Base-by-base conservation (phyloP, 2,113 vertebrate species). In the Pagrus major region DNA sequence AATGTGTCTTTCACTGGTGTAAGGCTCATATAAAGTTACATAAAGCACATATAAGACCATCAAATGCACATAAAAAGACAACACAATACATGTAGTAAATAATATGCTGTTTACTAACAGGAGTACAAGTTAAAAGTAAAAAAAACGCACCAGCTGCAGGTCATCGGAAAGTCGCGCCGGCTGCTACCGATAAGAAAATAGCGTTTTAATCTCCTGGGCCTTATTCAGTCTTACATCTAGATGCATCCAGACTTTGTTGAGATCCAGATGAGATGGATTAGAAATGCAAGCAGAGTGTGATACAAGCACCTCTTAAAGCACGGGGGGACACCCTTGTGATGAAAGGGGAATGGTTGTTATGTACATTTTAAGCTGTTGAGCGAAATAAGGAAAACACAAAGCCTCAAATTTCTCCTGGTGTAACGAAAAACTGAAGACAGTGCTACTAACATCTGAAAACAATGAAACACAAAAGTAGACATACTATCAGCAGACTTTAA, bases 361-460 rank as follows among this genome's bases (percentile, higher is more conserved):
- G n/a, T n/a, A n/a, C n/a, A n/a, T n/a, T n/a, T n/a, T 37, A 25
- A 33, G 21, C 1, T 29, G 7, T 41, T 41, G 27, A 23, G 31
- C 3, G 21, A 65, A 54, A 63, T 9, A 1, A 46, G 12, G 18
- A 39, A 23, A 56, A 60, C 44, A 15, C 16, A 21, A 7, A 31
- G 41, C 18, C 4, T 1, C 21, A 44, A n/a, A 56, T 42, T 44
- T 8, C 56, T 68, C 27, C 33, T 46, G 8, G 56, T 63, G 29
- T 37, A 52, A 70, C 54, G 14, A 60, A 42, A 77, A 68, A 37
- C n/a, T n/a, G 33, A 18, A 59, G 33, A n/a, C 54, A 42, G 37
- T 9, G 2, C 31, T 46, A 49, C 56, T 58, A 6, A 1, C 8
- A 56, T 66, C 11, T 47, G 27, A 51, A n/a, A 12, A 5, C 14